These are phyloP conservation scores for Rhadina sibilatrix DNA, from an alignment of 2,113 vertebrate genomes.

Conservation along the genomic window DNA sequence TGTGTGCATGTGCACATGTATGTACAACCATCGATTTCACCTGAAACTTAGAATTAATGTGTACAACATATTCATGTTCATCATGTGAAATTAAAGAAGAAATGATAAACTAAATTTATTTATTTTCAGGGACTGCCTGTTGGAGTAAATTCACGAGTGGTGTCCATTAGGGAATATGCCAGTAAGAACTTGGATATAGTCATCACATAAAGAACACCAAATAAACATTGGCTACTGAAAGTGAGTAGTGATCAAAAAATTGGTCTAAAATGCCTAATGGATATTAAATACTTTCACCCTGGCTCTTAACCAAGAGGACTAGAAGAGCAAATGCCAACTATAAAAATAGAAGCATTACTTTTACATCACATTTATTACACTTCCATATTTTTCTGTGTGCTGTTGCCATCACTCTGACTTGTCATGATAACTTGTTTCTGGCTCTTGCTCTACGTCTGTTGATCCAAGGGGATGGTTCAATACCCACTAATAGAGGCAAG, in stretches of 20 bases:
- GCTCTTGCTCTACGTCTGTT: background rate
- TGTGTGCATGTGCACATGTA: fast-evolving
- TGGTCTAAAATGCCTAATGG: background rate
- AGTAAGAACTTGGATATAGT: background rate
- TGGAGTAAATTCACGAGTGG: background rate
- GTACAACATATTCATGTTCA: fast-evolving
- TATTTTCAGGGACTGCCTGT: background rate
- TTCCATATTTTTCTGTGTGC: background rate
- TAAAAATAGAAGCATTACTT: background rate
- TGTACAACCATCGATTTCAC: background rate
- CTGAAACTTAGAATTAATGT: background rate
- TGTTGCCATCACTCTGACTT: background rate
- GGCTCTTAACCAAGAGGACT: background rate
- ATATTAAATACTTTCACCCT: background rate
- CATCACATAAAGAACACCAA: background rate
- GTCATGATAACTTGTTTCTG: slow-evolving; percentile 17
- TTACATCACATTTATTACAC: background rate
- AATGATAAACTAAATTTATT: background rate
- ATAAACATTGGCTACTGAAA: slow-evolving; percentile 1
- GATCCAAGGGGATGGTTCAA: background rate
- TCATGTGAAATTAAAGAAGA: background rate
- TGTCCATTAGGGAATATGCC: background rate
- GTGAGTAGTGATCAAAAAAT: slow-evolving; percentile 21
- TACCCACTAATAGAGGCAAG: background rate
- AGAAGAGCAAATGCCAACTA: background rate